Evolutionary conservation across 2,888 invertebrate genomes (phyloP).

Genomic region (Philonicus albiceps): DNA sequence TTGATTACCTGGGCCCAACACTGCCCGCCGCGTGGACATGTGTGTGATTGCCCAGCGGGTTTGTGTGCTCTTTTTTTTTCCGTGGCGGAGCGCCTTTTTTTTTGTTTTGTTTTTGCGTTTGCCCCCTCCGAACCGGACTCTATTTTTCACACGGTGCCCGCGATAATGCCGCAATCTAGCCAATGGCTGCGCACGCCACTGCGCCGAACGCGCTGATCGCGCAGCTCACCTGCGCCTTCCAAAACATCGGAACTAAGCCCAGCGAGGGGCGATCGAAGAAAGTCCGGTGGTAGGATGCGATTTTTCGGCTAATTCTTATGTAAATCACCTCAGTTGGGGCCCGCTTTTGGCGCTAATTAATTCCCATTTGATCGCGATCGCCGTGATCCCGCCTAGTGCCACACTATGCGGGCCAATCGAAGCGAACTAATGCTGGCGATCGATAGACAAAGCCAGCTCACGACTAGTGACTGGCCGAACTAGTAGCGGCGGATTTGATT

Average conservation of each 20-base stretch:
- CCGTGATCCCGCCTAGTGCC: background rate
- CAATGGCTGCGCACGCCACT: background rate
- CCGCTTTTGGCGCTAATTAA: background rate
- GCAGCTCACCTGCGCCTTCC: background rate
- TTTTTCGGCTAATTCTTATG: background rate
- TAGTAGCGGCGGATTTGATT: background rate
- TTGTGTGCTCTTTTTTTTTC: background rate
- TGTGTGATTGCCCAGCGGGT: background rate
- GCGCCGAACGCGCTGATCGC: background rate
- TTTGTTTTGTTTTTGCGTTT: no score
- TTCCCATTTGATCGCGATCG: background rate
- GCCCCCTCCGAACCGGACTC: background rate
- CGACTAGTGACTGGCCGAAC: background rate
- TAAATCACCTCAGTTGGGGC: background rate
- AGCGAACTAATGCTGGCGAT: background rate
- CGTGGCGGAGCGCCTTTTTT: background rate
- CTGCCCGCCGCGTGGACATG: background rate
- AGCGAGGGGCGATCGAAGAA: background rate
- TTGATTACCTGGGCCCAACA: background rate
- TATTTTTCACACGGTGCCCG: background rate
- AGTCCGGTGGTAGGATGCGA: background rate
- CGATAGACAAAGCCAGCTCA: background rate
- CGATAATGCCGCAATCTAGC: background rate
- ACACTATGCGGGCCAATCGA: background rate
- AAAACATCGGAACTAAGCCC: background rate